phyloP scores from a whole-genome alignment of 2,797 vertebrate genomes.

The Leptodactylus fallax region DNA sequence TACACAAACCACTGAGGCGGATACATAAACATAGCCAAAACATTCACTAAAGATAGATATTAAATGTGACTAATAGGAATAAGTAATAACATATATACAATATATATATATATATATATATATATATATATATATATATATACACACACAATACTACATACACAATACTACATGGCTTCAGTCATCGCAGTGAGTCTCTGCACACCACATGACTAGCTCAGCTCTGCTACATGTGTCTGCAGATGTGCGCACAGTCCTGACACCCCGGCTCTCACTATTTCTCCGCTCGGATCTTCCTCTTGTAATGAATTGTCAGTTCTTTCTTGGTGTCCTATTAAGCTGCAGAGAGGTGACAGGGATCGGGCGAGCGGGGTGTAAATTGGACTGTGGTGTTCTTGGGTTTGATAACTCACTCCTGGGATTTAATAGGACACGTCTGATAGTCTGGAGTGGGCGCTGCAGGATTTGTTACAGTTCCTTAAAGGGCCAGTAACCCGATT shows the following conservation, averaged over 20 bases:
- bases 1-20: no score
- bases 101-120: no score
- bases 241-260: background rate
- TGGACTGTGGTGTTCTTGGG: background rate
- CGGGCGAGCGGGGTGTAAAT: background rate
- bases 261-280: background rate
- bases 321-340: slow-evolving; percentile 15
- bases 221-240: background rate
- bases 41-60: no score
- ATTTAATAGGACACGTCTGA: slow-evolving; percentile 13
- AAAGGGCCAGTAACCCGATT: background rate
- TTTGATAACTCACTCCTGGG: background rate
- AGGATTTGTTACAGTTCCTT: background rate
- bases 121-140: no score
- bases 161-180: no score
- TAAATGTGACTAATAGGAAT: no score
- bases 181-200: no score
- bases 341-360: background rate
- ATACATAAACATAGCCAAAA: no score
- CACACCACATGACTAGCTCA: background rate
- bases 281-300: background rate
- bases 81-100: no score
- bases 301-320: slow-evolving; percentile 15
- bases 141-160: no score
- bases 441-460: background rate